Conservation (phyloP, 2,888 invertebrate genomes). For the Ethmia dodecea region DNA sequence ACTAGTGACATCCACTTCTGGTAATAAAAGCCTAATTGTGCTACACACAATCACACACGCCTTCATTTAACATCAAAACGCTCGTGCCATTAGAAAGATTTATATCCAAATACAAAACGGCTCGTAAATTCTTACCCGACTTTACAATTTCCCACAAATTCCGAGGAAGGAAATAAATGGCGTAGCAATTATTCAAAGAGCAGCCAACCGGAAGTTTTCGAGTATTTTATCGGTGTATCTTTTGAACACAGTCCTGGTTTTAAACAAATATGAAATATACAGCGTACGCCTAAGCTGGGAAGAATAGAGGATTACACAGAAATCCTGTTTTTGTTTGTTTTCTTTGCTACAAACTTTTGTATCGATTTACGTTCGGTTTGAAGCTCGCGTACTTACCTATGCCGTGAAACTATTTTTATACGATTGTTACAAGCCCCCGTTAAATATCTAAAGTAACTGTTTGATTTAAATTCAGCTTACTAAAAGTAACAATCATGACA, state of each 20-base stretch:
- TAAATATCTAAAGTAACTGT: too few species aligned
- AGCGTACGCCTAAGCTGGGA: constrained; percentile 51
- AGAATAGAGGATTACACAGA: constrained; percentile 68
- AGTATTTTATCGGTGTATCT: constrained; percentile 59
- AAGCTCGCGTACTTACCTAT: constrained; percentile 24
- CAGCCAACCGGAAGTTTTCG: constrained; percentile 67
- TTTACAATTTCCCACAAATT: constrained; percentile 53
- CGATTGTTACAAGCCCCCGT: too few species aligned
- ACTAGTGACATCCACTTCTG: constrained; percentile 46
- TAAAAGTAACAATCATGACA: too few species aligned
- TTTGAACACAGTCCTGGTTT: constrained; percentile 52
- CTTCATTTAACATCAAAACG: constrained; percentile 35
- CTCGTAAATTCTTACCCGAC: constrained; percentile 62
- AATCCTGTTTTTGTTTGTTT: constrained; percentile 77
- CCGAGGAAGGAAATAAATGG: constrained; percentile 65
- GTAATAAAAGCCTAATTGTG: constrained; percentile 30
- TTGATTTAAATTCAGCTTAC: too few species aligned
- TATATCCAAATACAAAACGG: constrained; percentile 53
- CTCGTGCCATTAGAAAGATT: constrained; percentile 69
- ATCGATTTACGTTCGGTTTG: constrained; percentile 25
- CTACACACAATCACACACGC: constrained; percentile 49
- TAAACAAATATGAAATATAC: constrained; percentile 66
- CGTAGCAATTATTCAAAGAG: constrained; percentile 60
- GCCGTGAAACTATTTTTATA: too few species aligned
- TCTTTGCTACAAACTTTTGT: constrained; percentile 65